These are phyloP conservation scores for Eupelmus urozonus DNA, from an alignment of 2,888 invertebrate genomes.

Conservation along the genomic window DNA sequence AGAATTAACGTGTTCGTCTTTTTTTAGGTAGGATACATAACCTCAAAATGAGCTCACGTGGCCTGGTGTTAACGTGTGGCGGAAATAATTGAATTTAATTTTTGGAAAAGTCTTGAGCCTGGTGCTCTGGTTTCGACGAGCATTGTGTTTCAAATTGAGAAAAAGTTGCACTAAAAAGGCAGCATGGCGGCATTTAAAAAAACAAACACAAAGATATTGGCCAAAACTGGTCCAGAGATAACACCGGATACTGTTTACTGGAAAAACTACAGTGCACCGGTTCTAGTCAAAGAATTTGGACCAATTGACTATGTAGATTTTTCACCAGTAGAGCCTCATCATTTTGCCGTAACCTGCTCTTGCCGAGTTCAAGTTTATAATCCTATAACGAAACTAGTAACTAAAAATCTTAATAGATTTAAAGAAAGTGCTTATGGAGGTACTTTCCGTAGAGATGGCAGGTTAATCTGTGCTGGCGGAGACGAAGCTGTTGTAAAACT, in stretches of 20 bases:
- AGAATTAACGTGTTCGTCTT: no score
- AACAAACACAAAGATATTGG: constrained; percentile 84
- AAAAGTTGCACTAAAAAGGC: no score
- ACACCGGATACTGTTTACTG: constrained; percentile 91
- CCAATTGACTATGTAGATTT: constrained; percentile 95
- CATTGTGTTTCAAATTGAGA: no score
- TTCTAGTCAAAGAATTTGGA: constrained; percentile 94
- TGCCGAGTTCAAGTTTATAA: constrained; percentile 92
- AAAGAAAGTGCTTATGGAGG: constrained; percentile 92
- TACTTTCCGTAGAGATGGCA: constrained; percentile 88
- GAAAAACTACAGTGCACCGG: constrained; percentile 88
- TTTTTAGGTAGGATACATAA: no score
- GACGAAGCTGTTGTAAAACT: constrained; percentile 92
- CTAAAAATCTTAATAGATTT: constrained; percentile 90
- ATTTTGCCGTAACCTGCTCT: constrained; percentile 95
- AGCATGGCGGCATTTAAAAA: constrained; percentile 83
- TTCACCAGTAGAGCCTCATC: constrained; percentile 91
- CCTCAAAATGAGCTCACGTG: no score
- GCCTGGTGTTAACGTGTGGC: no score
- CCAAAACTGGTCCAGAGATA: constrained; percentile 82
- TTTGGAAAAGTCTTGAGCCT: no score
- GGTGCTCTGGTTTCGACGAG: no score
- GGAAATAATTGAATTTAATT: no score
- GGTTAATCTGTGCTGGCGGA: constrained; percentile 91
- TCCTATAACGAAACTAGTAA: constrained; percentile 89